Evolutionary conservation across 1,140 invertebrate genomes (phyloP).

Genomic region (Penaeus chinensis): DNA sequence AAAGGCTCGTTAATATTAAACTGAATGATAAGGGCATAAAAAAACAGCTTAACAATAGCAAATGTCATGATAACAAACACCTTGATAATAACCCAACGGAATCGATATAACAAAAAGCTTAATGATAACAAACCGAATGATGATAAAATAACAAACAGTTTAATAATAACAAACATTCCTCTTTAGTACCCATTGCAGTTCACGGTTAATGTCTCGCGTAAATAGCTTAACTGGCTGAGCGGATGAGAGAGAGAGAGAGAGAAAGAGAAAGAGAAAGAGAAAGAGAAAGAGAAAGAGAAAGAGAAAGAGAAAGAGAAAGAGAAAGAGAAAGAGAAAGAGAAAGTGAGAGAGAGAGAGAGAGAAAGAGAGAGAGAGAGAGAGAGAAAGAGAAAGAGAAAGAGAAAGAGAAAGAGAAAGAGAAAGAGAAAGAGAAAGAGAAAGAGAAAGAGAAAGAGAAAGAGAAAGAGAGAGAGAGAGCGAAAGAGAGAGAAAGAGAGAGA

Average conservation of each 20-base stretch:
- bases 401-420: background rate
- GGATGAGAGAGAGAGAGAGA: background rate
- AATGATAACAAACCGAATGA: too few relatives aligned
- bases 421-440: background rate
- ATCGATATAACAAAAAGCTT: too few relatives aligned
- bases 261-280: background rate
- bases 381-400: background rate
- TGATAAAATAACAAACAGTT: too few relatives aligned
- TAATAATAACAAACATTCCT: too few relatives aligned
- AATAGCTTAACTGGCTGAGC: background rate
- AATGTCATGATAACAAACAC: too few relatives aligned
- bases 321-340: too few relatives aligned
- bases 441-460: background rate
- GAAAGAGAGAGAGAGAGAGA: background rate
- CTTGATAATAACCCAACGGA: too few relatives aligned
- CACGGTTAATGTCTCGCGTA: too few relatives aligned
- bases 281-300: background rate
- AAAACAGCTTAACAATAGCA: too few relatives aligned
- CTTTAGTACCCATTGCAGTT: too few relatives aligned
- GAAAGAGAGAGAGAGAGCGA: background rate
- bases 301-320: background rate
- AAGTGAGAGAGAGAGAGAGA: background rate
- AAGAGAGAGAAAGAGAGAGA: background rate
- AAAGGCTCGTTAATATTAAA: too few relatives aligned
- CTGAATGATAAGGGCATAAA: too few relatives aligned